Percentiles rank a stretch among this genome's conserved stretches.
phyloP scores from a whole-genome alignment of 2,797 vertebrate species.

The Spinibarbus caldwelli region DNA sequence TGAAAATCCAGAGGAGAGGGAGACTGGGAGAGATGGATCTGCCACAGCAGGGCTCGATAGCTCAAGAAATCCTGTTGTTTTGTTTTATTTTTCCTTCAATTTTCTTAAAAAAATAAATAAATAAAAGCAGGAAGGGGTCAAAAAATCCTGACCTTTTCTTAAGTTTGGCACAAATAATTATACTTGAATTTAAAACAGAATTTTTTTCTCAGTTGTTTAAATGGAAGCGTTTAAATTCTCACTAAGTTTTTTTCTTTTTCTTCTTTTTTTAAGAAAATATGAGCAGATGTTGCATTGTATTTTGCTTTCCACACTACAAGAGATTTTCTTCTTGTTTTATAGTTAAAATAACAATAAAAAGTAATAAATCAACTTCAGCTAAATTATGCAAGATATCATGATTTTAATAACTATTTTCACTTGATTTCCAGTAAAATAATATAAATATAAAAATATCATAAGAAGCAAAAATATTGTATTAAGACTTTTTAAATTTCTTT shows the following conservation, averaged over 20 bases:
- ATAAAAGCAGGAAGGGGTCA: background rate
- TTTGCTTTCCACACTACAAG: background rate
- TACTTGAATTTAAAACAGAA: background rate
- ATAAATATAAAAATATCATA: background rate
- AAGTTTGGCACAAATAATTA: background rate
- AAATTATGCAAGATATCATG: background rate
- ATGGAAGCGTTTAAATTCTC: background rate
- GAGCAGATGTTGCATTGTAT: background rate
- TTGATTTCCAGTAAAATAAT: background rate
- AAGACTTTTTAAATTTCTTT: background rate
- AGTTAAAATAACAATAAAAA: background rate
- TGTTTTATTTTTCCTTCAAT: background rate
- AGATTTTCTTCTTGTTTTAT: background rate
- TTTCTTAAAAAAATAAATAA: background rate
- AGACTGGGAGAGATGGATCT: background rate
- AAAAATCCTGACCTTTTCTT: background rate
- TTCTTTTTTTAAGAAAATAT: background rate
- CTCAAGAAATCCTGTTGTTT: conserved; percentile 17
- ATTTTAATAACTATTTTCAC: background rate
- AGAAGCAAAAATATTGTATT: background rate
- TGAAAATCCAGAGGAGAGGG: conserved; percentile 36
- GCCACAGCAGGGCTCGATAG: conserved; percentile 28
- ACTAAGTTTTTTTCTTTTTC: too few species aligned
- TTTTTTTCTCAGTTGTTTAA: background rate
- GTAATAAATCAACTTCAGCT: fast-evolving